phyloP scores from a whole-genome alignment of 2,113 vertebrate species.

The Ictalurus furcatus region DNA sequence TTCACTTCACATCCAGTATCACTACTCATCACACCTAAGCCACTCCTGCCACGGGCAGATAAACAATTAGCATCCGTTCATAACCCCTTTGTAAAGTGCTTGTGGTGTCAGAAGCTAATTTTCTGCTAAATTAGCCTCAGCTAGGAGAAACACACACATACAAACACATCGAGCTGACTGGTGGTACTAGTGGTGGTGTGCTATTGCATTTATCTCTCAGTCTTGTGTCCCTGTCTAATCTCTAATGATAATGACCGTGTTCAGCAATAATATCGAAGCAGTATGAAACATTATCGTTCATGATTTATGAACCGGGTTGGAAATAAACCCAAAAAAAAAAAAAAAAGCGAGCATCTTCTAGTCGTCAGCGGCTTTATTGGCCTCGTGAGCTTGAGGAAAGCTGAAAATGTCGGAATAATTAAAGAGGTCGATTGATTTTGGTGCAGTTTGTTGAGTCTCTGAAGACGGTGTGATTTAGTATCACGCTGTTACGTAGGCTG shows the following conservation, averaged over 20 bases:
- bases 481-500: background rate
- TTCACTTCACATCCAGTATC: background rate
- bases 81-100: slow-evolving; percentile 60
- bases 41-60: background rate
- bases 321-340: slow-evolving; percentile 4
- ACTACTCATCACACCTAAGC: background rate
- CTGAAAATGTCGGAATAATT: slow-evolving; percentile 64
- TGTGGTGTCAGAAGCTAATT: slow-evolving; percentile 64
- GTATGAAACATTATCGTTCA: slow-evolving; percentile 26
- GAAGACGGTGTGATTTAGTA: slow-evolving; percentile 12
- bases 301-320: slow-evolving; percentile 21
- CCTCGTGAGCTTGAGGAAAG: slow-evolving; percentile 57
- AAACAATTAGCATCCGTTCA: slow-evolving; percentile 50
- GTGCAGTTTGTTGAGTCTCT: slow-evolving; percentile 29
- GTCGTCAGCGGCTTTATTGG: slow-evolving; percentile 46
- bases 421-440: slow-evolving; percentile 51
- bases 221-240: slow-evolving; percentile 56
- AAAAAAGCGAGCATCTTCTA: slow-evolving; percentile 26
- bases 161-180: background rate
- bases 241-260: slow-evolving; percentile 53
- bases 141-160: slow-evolving; percentile 46
- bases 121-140: slow-evolving; percentile 68
- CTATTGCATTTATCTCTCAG: slow-evolving; percentile 40
- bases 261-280: slow-evolving; percentile 19
- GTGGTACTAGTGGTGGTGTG: background rate